phyloP scores from a whole-genome alignment of 1,140 invertebrate genomes.

The Neodiprion virginianus region DNA sequence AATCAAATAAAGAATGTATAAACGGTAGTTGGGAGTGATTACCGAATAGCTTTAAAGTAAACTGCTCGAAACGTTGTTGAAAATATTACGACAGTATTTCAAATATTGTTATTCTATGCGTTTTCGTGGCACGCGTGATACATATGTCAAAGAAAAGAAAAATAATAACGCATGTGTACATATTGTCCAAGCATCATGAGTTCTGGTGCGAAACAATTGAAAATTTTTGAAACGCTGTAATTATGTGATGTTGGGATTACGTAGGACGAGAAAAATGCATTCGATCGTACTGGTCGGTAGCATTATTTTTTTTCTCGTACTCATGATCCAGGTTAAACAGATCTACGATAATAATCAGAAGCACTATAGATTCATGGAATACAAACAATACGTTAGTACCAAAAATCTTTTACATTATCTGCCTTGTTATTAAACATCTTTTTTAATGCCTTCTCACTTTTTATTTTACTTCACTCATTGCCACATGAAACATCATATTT shows the following conservation, averaged over 20 bases:
- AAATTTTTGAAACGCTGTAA: background rate
- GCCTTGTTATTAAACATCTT: slow-evolving; percentile 20
- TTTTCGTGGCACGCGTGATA: too few relatives aligned
- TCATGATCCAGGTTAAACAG: slow-evolving; percentile 59
- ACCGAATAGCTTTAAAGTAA: too few relatives aligned
- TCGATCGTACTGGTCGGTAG: slow-evolving; percentile 47
- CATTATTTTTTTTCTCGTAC: slow-evolving; percentile 52
- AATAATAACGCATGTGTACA: too few relatives aligned
- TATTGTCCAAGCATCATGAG: too few relatives aligned
- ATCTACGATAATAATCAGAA: slow-evolving; percentile 60
- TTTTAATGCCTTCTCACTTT: background rate
- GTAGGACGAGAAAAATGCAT: slow-evolving; percentile 53
- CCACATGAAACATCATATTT: slow-evolving; percentile 16
- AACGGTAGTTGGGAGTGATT: too few relatives aligned
- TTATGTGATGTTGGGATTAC: slow-evolving; percentile 51
- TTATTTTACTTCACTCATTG: slow-evolving; percentile 11
- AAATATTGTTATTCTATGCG: too few relatives aligned
- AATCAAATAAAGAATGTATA: too few relatives aligned
- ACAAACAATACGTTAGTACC: slow-evolving; percentile 60
- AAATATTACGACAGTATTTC: too few relatives aligned
- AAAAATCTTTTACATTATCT: slow-evolving; percentile 10
- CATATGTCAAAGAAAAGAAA: too few relatives aligned
- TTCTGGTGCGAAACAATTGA: too few relatives aligned
- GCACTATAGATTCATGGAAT: slow-evolving; percentile 54
- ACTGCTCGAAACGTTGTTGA: too few relatives aligned